A percentile compares a stretch with the other conserved stretches of the same genome.
Evolutionary conservation across 2,113 vertebrate species (phyloP).

Genomic region (Cryptomyrus ogoouensis): DNA sequence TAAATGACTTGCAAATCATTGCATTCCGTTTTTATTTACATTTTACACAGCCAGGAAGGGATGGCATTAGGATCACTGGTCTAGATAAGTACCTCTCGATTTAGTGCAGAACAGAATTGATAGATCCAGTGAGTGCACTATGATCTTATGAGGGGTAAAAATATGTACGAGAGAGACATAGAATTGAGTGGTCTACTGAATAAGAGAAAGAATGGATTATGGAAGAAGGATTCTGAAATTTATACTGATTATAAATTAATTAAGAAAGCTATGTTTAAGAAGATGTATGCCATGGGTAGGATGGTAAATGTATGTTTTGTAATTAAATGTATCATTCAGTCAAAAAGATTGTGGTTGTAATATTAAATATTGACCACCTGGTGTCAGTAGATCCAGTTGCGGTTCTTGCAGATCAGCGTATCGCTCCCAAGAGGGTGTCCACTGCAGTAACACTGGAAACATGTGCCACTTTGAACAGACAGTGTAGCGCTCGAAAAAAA

Average conservation of each 20-base stretch:
- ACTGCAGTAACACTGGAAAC: not conserved
- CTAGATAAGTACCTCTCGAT: not conserved
- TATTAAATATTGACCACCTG: not conserved
- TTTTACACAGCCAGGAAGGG: not conserved
- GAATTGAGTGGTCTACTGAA: not conserved
- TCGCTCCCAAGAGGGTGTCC: not conserved
- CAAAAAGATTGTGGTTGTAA: not conserved
- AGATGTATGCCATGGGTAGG: not conserved
- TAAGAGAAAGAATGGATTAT: not conserved
- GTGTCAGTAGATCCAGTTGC: conserved; percentile 13
- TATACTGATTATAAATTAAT: not conserved
- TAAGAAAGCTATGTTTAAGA: not conserved
- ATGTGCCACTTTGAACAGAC: conserved; percentile 7
- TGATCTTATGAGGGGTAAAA: conserved; percentile 20
- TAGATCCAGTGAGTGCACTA: conserved; percentile 23
- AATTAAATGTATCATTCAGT: not conserved
- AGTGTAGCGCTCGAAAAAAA: not conserved
- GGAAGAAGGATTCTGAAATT: not conserved
- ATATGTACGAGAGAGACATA: not conserved
- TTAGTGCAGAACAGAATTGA: not conserved
- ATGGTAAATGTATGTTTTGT: not conserved
- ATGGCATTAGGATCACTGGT: not conserved
- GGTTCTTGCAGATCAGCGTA: not conserved
- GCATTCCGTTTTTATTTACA: not conserved
- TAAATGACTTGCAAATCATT: not conserved